Percentiles rank a stretch among this genome's conserved stretches.
These are phyloP conservation scores for Melolontha melolontha DNA, from an alignment of 2,888 invertebrate species.

Conservation along the genomic window DNA sequence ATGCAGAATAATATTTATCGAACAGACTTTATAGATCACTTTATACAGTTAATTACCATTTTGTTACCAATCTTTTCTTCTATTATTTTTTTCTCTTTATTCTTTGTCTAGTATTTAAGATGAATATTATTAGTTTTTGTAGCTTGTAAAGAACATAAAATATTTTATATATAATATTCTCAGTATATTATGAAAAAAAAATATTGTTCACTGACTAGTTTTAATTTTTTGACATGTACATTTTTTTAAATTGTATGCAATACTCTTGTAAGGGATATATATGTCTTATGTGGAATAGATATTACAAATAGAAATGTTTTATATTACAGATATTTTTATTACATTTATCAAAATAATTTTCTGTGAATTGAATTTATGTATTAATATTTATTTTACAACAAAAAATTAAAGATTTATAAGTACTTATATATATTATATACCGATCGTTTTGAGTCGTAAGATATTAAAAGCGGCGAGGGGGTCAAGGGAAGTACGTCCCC, in stretches of 20 bases:
- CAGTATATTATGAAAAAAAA: conserved; percentile 28
- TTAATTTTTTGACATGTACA: conserved; percentile 31
- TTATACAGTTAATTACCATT: conserved; percentile 48
- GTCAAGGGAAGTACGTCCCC: too few species aligned
- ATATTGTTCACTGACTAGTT: conserved; percentile 32
- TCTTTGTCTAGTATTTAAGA: conserved; percentile 45
- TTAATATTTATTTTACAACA: too few species aligned
- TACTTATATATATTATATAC: too few species aligned
- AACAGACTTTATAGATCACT: conserved; percentile 32
- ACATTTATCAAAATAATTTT: conserved; percentile 31
- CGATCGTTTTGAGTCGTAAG: too few species aligned
- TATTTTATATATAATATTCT: conserved; percentile 32
- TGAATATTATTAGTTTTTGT: conserved; percentile 44
- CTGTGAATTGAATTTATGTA: background rate
- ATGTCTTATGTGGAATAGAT: conserved; percentile 42
- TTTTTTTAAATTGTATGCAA: conserved; percentile 34
- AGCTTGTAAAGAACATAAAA: conserved; percentile 29
- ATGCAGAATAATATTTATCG: conserved; percentile 35
- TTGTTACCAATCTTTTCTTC: conserved; percentile 48
- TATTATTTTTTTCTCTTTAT: conserved; percentile 46
- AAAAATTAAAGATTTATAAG: too few species aligned
- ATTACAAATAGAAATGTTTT: conserved; percentile 43
- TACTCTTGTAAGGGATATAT: conserved; percentile 37
- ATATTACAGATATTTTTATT: conserved; percentile 40
- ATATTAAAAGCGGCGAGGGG: too few species aligned